Base-by-base conservation (phyloP, 1,140 invertebrate genomes). In the Lutraria rhynchaena region DNA sequence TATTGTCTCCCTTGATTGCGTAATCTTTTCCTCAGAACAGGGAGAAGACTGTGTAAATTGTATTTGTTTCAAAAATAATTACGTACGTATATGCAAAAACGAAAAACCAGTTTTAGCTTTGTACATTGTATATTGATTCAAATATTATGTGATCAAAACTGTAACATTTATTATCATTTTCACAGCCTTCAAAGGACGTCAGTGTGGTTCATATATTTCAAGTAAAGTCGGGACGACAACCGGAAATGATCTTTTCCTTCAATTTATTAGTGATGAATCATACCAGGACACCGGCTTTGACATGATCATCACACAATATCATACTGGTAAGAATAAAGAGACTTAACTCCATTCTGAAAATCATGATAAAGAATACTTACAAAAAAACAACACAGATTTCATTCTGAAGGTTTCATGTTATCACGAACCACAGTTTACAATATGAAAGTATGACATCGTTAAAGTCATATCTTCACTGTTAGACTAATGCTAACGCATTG, bases 231-330 rank as follows among this genome's bases (percentile, higher is more conserved):
- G 22, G 7, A 77, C 22, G 7, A 67, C 75, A 15, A 44, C 17
- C 15, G 37, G 61, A 3, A 55, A 41, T 31, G 41, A 37, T 27
- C 7, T 77, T 31, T 60, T 44, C 29, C 61, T 77, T 0, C 7
- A 31, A 27, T 77, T 77, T 58, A 1, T 27, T 4, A 77, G 75
- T 55, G 75, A 57, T 27, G 37, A 24, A 4, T 63, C 58, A 3
- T n/a, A 15, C 13, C 11, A 37, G 2, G 3, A 24, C 2, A 65
- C 27, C 24, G 75, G 60, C 3, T 77, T 77, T 55, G 61, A 67
- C 22, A 77, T 77, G 75, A 44, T 77, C 15, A 27, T 77, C 15
- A 77, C 75, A 41, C 41, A 33, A n/a, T 77, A 67, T 44, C 75
- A 77, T 44, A 67, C 60, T 49, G 60, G 75, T 77, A 77, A 22